A percentile compares a stretch with the other conserved stretches of the same genome.
phyloP scores from a whole-genome alignment of 2,888 invertebrate genomes.

The Bombylius major region DNA sequence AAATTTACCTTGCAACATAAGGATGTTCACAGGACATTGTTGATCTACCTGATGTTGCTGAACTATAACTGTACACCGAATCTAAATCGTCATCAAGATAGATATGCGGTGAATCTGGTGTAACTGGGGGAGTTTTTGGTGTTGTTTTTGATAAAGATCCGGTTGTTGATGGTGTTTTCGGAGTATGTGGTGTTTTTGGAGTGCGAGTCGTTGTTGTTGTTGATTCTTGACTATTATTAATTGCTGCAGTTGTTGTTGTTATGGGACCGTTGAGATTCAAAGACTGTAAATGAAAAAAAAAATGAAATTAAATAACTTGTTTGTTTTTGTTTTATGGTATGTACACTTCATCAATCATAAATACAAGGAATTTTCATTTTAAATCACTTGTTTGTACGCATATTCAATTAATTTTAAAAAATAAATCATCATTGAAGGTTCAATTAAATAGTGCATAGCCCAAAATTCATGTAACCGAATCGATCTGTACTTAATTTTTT shows the following conservation, averaged over 20 bases:
- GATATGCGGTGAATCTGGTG: conserved; percentile 44
- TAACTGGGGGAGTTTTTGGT: conserved; percentile 48
- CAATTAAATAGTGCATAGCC: background rate
- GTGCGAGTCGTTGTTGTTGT: conserved; percentile 16
- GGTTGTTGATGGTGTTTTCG: conserved; percentile 41
- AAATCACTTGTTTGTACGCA: background rate
- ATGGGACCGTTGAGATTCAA: conserved; percentile 31
- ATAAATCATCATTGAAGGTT: background rate
- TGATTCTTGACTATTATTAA: conserved; percentile 17
- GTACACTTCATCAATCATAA: background rate
- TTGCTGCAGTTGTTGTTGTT: conserved; percentile 14
- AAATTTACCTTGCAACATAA: conserved; percentile 51
- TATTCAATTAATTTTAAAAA: background rate
- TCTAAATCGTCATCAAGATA: conserved; percentile 56
- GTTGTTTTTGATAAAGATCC: conserved; percentile 28
- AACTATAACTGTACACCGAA: conserved; percentile 66
- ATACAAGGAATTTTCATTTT: background rate
- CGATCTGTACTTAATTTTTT: too few relatives aligned
- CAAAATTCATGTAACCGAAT: background rate
- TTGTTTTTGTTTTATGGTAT: too few relatives aligned
- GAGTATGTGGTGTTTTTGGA: conserved; percentile 26
- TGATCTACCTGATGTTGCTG: conserved; percentile 65
- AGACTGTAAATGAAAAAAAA: conserved; percentile 26
- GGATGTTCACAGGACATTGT: conserved; percentile 59
- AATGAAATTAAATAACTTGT: background rate